Conservation (phyloP, 2,888 invertebrate species). For the Sarcophaga carnaria region DNA sequence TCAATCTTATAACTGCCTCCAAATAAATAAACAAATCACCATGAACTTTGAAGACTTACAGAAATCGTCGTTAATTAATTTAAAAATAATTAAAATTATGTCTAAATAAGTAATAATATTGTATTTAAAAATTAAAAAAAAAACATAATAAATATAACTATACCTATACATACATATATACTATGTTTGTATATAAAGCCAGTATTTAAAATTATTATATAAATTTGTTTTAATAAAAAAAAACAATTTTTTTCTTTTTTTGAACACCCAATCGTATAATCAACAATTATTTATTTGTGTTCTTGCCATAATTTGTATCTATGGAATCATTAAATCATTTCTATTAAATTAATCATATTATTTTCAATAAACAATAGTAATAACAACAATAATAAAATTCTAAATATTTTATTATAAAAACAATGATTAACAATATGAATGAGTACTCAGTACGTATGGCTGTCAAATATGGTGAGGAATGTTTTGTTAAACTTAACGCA, state of each 20-base stretch:
- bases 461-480: conserved; percentile 54
- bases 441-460: neutral
- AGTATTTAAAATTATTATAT: too few relatives aligned
- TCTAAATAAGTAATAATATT: too few relatives aligned
- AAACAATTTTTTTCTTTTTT: neutral
- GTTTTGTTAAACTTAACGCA: conserved; percentile 12
- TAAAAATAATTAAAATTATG: neutral
- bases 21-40: neutral
- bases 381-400: neutral
- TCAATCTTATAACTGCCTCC: conserved; percentile 1
- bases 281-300: conserved; percentile 16
- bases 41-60: neutral
- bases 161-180: too few relatives aligned
- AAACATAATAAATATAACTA: too few relatives aligned
- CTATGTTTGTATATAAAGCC: too few relatives aligned
- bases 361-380: conserved; percentile 24
- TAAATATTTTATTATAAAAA: conserved; percentile 24
- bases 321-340: conserved; percentile 49
- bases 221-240: neutral
- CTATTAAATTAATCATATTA: conserved; percentile 26
- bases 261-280: conserved; percentile 16
- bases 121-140: too few relatives aligned
- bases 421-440: conserved; percentile 49
- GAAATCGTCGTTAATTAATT: neutral
- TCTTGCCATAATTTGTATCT: conserved; percentile 40